Conservation (phyloP, 2,888 invertebrate species). For the Tetragonula carbonaria region DNA sequence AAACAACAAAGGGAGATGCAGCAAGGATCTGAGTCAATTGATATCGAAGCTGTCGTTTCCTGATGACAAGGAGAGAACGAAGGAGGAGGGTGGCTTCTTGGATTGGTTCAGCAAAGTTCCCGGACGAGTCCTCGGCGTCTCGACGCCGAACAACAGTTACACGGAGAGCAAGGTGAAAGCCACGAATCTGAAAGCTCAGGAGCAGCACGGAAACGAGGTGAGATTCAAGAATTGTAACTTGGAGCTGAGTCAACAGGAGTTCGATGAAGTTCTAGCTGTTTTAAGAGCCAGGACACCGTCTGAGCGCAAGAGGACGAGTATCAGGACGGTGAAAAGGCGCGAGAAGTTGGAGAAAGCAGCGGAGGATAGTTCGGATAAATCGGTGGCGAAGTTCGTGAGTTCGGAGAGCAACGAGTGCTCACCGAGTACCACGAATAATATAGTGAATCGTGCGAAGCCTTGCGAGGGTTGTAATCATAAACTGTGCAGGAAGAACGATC, state of each 20-base stretch:
- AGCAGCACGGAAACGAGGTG: conserved; percentile 64
- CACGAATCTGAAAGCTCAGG: conserved; percentile 57
- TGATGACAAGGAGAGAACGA: conserved; percentile 72
- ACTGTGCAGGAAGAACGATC: conserved; percentile 62
- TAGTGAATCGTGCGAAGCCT: conserved; percentile 41
- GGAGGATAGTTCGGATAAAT: conserved; percentile 48
- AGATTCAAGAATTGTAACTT: conserved; percentile 81
- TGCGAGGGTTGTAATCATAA: conserved; percentile 64
- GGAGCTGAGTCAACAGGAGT: conserved; percentile 82
- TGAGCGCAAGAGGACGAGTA: conserved; percentile 69
- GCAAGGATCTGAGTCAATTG: conserved; percentile 70
- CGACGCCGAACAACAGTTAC: conserved; percentile 69
- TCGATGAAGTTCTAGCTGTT: conserved; percentile 83
- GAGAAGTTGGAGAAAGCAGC: conserved; percentile 64
- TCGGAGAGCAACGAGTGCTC: conserved; percentile 46
- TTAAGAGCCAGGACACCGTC: conserved; percentile 80
- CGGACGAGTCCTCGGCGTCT: conserved; percentile 76
- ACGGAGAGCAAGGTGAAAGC: conserved; percentile 60
- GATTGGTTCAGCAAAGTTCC: conserved; percentile 80
- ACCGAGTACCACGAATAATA: conserved; percentile 22
- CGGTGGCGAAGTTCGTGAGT: conserved; percentile 33
- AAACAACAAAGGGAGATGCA: conserved; percentile 37
- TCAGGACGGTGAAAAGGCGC: conserved; percentile 68
- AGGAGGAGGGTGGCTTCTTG: conserved; percentile 76
- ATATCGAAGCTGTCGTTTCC: conserved; percentile 78